Conservation (phyloP, 2,888 invertebrate genomes). For the Arge pagana region DNA sequence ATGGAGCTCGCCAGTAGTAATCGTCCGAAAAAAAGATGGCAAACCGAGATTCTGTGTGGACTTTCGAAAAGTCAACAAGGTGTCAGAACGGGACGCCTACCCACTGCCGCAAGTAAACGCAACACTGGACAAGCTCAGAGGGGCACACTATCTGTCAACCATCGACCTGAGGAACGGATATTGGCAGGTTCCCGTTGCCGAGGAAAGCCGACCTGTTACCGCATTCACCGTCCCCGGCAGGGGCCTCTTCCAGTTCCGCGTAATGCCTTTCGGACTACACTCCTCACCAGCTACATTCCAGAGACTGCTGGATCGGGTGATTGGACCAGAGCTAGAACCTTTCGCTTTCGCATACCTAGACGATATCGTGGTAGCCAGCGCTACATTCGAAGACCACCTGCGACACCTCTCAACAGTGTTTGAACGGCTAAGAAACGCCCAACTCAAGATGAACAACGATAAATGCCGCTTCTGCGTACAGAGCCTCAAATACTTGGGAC, state of each 20-base stretch:
- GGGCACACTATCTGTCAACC: slow-evolving; percentile 22
- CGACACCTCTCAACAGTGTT: slow-evolving; percentile 30
- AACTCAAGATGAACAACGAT: slow-evolving; percentile 24
- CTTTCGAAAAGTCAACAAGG: slow-evolving; percentile 17
- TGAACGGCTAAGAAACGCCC: slow-evolving; percentile 25
- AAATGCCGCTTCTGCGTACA: slow-evolving; percentile 10
- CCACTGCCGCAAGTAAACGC: slow-evolving; percentile 20
- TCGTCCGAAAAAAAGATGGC: slow-evolving; percentile 17
- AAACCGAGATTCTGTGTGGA: slow-evolving; percentile 20
- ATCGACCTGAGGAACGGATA: slow-evolving; percentile 28
- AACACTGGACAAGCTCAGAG: slow-evolving; percentile 43
- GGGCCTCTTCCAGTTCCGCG: slow-evolving; percentile 33
- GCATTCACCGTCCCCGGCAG: slow-evolving; percentile 34
- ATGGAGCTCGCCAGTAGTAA: slow-evolving; percentile 16
- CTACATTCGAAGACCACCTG: slow-evolving; percentile 28
- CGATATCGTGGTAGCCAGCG: slow-evolving; percentile 31
- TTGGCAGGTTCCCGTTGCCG: slow-evolving; percentile 28
- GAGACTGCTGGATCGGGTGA: slow-evolving; percentile 32
- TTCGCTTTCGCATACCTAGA: slow-evolving; percentile 26
- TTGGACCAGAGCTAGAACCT: slow-evolving; percentile 28
- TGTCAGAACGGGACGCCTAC: slow-evolving; percentile 11
- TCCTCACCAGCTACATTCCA: slow-evolving; percentile 36
- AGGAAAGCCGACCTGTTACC: slow-evolving; percentile 26
- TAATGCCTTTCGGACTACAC: slow-evolving; percentile 36
- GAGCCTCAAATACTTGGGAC: slow-evolving; percentile 31